A percentile compares a stretch with the other conserved stretches of the same genome.
phyloP scores from a whole-genome alignment of 2,888 invertebrate species.

The Ormyrus thymus region DNA sequence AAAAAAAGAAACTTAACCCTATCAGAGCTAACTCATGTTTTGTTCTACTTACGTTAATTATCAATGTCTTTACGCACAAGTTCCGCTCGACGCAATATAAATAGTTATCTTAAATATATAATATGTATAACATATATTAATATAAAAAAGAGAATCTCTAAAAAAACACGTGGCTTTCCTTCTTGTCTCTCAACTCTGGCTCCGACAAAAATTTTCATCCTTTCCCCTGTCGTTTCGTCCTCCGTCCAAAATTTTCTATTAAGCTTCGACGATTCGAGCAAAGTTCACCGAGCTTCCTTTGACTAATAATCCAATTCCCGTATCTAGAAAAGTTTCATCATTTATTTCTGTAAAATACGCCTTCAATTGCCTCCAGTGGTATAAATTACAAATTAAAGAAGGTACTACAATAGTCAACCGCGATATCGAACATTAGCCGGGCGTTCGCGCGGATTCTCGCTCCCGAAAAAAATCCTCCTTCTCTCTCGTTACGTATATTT shows the following conservation, averaged over 20 bases:
- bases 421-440: conserved; percentile 53
- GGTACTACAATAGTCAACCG: conserved; percentile 54
- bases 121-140: conserved; percentile 60
- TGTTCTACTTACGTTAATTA: conserved; percentile 43
- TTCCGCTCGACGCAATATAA: conserved; percentile 64
- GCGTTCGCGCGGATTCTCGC: conserved; percentile 53
- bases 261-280: conserved; percentile 61
- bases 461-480: conserved; percentile 20
- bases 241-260: conserved; percentile 29
- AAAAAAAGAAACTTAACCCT: conserved; percentile 63
- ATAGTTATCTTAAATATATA: conserved; percentile 61
- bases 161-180: conserved; percentile 64
- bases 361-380: conserved; percentile 69
- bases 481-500: conserved; percentile 34
- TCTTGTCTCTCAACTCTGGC: conserved; percentile 50
- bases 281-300: conserved; percentile 53
- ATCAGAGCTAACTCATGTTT: conserved; percentile 60
- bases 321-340: conserved; percentile 10
- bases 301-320: conserved; percentile 23
- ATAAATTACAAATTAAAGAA: conserved; percentile 53
- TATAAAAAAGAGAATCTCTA: conserved; percentile 68
- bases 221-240: conserved; percentile 5
- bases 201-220: conserved; percentile 56
- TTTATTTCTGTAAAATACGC: conserved; percentile 70
- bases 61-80: conserved; percentile 55